Percentiles rank a stretch among this genome's conserved stretches.
Evolutionary conservation across 2,113 vertebrate genomes (phyloP).

Genomic region (Erinaceus europaeus): DNA sequence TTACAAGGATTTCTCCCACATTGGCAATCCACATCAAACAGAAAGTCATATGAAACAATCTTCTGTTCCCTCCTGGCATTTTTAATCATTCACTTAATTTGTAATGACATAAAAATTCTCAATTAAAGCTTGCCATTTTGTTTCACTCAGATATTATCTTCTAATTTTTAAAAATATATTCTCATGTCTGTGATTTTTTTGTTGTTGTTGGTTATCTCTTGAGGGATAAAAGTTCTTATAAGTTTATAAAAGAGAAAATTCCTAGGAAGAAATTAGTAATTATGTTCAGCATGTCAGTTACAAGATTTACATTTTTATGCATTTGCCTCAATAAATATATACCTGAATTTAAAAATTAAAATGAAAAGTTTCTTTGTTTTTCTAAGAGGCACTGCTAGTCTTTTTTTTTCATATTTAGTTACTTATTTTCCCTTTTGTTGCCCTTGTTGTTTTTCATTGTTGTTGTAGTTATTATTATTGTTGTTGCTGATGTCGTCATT

Average conservation of each 20-base stretch:
- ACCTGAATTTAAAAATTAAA: slow-evolving; percentile 68
- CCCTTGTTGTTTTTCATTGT: too few species aligned
- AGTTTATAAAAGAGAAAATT: slow-evolving; percentile 63
- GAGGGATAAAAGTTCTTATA: slow-evolving; percentile 15
- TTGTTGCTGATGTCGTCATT: too few species aligned
- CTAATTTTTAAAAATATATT: slow-evolving; percentile 38
- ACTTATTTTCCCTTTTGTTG: too few species aligned
- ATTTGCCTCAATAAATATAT: slow-evolving; percentile 42
- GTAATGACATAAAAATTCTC: slow-evolving; percentile 73
- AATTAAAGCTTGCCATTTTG: slow-evolving; percentile 72
- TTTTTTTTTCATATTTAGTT: too few species aligned
- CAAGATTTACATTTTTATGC: slow-evolving; percentile 57
- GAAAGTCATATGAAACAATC: slow-evolving; percentile 78
- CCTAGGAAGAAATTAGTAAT: slow-evolving; percentile 51
- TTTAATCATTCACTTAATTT: slow-evolving; percentile 80
- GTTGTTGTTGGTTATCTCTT: background rate
- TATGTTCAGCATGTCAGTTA: slow-evolving; percentile 62
- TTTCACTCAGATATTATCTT: slow-evolving; percentile 51
- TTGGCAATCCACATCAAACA: slow-evolving; percentile 78
- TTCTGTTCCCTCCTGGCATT: slow-evolving; percentile 78
- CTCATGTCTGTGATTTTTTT: slow-evolving; percentile 32
- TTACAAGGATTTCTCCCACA: slow-evolving; percentile 84
- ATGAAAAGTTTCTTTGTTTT: slow-evolving; percentile 51
- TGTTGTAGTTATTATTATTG: too few species aligned
- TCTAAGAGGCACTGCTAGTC: slow-evolving; percentile 35